Evolutionary conservation across 2,888 invertebrate genomes (phyloP).

Genomic region (Conus canariensis): DNA sequence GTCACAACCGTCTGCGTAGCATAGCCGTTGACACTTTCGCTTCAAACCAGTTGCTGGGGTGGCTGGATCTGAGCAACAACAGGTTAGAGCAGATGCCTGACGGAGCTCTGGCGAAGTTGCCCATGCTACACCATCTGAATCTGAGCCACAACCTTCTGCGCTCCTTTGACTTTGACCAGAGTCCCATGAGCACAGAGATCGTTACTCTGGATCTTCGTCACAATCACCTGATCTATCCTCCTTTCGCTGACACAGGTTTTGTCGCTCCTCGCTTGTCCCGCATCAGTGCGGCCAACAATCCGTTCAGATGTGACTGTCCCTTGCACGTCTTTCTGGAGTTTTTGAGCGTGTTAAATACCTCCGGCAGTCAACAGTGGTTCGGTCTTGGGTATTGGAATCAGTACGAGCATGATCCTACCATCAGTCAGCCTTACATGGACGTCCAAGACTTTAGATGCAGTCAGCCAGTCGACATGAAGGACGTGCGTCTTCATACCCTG

Average conservation of each 20-base stretch:
- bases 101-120: not conserved
- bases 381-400: constrained; percentile 17
- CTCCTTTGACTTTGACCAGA: constrained; percentile 27
- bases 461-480: constrained; percentile 21
- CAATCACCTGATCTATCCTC: constrained; percentile 42
- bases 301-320: constrained; percentile 47
- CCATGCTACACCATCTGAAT: constrained; percentile 4
- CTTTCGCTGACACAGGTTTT: constrained; percentile 36
- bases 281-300: constrained; percentile 40
- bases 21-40: constrained; percentile 23
- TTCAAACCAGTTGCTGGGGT: not conserved
- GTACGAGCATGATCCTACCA: not conserved
- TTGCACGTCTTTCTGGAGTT: constrained; percentile 36
- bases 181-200: not conserved
- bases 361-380: constrained; percentile 2
- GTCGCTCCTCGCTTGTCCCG: constrained; percentile 26
- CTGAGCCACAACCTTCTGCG: constrained; percentile 33
- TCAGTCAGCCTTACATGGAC: constrained; percentile 19
- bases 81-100: constrained; percentile 34
- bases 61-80: constrained; percentile 44
- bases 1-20: constrained; percentile 39
- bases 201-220: constrained; percentile 41
- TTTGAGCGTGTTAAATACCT: not conserved
- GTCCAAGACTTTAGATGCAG: constrained; percentile 5
- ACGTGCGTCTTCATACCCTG: not conserved